Evolutionary conservation across 2,797 vertebrate genomes (phyloP), one percentile per base, ranked within the genome.

Genomic region (Platyrinchus mystaceus): DNA sequence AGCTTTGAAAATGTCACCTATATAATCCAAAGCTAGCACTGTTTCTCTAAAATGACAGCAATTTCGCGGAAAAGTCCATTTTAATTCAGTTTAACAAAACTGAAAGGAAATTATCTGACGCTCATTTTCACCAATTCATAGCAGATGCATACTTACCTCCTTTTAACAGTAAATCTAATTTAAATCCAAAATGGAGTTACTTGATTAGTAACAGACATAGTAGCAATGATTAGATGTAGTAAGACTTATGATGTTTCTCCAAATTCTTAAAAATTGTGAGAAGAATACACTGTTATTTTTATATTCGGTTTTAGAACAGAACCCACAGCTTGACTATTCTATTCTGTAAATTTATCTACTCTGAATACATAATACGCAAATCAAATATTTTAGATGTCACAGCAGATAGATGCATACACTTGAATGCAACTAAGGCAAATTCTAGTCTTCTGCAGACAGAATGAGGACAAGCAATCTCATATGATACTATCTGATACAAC

Each of bases 401-500:
- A 4, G 58, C 17, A 83, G 64, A 76, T 14, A 87, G 22, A 86
- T 12, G 30, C 41, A 49, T 19, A 77, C 20, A 76, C 18, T 19
- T 43, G 77, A 84, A 88, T 21, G 39, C 50, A 81, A 66, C n/a
- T 52, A 84, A 83, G 58, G 49, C 68, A 55, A 91, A 88, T 71
- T 79, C 75, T 68, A 32, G 7, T 56, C 60, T 94, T 71, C 49
- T 62, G 69, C 64, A 91, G 84, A 92, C 58, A 91, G 90, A 96
- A 96, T 69, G 68, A 95, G 92, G 76, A 73, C 86, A 93, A 75
- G 84, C 62, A 81, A 50, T 55, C 76, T 83, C 75, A 87, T 73
- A 82, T 0, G 4, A 63, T 68, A 81, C 17, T 67, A 60, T 39
- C 55, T 59, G 34, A 82, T 78, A 87, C 41, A 88, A 62, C 12